These are phyloP conservation scores for Leucopternis melanops DNA, from an alignment of 2,113 vertebrate genomes.

Conservation along the genomic window DNA sequence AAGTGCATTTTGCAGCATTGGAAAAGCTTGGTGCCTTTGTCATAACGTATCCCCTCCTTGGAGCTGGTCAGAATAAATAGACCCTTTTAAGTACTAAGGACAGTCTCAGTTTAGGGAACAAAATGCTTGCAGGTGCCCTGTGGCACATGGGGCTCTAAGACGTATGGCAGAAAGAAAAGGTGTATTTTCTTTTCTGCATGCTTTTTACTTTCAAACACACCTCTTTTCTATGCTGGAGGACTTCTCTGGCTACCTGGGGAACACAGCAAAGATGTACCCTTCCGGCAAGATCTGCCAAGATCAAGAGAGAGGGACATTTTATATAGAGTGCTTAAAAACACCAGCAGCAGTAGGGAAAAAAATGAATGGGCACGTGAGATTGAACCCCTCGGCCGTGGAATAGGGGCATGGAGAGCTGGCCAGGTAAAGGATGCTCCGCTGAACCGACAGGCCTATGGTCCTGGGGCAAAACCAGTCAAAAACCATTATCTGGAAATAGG, in stretches of 20 bases:
- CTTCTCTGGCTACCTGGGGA: not conserved
- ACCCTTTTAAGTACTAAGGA: not conserved
- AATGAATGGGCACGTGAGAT: not conserved
- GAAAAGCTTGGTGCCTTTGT: not conserved
- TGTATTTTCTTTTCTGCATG: not conserved
- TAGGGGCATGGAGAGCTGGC: not conserved
- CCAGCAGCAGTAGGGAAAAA: not conserved
- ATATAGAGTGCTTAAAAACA: not conserved
- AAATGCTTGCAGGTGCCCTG: not conserved
- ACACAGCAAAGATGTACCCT: not conserved
- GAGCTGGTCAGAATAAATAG: not conserved
- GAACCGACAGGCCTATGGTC: not conserved
- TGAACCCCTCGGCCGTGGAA: not conserved
- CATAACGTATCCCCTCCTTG: not conserved
- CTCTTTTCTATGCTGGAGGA: not conserved
- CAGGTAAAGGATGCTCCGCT: not conserved
- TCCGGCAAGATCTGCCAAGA: not conserved
- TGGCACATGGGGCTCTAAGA: not conserved
- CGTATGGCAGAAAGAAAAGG: not conserved
- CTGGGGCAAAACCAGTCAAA: not conserved
- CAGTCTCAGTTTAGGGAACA: not conserved
- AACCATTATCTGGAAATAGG: not conserved
- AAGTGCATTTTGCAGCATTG: not conserved
- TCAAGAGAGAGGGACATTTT: not conserved
- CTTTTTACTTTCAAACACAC: not conserved